Evolutionary conservation across 2,797 vertebrate genomes (phyloP), one percentile per base, ranked within the genome.

Genomic region (Uromys caudimaculatus): DNA sequence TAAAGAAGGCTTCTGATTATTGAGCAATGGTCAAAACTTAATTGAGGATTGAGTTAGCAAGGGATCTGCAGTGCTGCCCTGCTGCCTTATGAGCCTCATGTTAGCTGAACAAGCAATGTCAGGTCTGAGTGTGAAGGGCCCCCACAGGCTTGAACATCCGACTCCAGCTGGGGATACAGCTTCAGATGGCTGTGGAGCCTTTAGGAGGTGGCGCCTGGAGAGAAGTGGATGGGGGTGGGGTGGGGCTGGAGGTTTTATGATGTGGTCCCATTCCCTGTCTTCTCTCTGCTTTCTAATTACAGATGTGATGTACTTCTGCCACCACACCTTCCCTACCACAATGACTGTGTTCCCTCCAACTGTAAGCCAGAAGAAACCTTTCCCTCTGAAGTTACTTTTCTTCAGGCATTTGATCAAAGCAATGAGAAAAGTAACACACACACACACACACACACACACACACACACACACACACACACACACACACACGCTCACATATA

Each of bases 101-200:
- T 27, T 11, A 38, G 52, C 24, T 3, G 41, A 47, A 16, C 23
- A 27, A 27, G 41, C 73, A 27, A 21, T n/a, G 11, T n/a, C 17
- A 11, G 24, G 35, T 4, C 5, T 84, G 60, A 12, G 13, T 32
- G 29, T 21, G 82, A 35, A 64, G 19, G 0, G 17, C 11, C 10
- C 23, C 60, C 58, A 84, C 82, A 90, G 98, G 89, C 47, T 86
- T 27, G 32, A n/a, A 35, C 44, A 67, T 2, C 41, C 23, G 44
- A 17, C 35, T 54, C 47, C 13, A 24, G 62, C 44, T 50, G 44
- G 19, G 24, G 38, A 5, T 32, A 41, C 10, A 62, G 14, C 0
- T 83, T 41, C 1, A 5, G 56, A 62, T 29, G 32, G 67, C 67
- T 71, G 67, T 64, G 62, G 38, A 84, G 81, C 16, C 27, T 62